Evolutionary conservation across 2,113 vertebrate species (phyloP), one percentile per base, ranked within the genome.

Genomic region (Sapajus apella): DNA sequence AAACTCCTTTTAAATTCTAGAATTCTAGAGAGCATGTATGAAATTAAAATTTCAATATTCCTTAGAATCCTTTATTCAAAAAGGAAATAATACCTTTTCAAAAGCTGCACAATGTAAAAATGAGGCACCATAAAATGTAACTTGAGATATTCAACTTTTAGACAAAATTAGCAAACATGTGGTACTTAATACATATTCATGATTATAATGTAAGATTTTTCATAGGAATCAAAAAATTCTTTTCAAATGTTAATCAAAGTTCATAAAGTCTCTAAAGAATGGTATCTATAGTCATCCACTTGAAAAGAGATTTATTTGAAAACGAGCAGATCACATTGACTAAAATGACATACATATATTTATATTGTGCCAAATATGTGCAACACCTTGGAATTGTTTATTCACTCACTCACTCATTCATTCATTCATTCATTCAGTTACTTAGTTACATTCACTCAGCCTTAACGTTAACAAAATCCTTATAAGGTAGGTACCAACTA

Each of bases 21-120:
- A 98, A 97, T 96, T 98, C 97, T 96, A 55, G 70, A 97, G 16
- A 56, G 16, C 87, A 96, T 35, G 47, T 76, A 64, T 1, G 92
- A 93, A 97, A 81, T 93, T 95, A 87, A 75, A 92, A 87, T 75
- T 95, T 61, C 95, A 81, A 6, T 96, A 95, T 70, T 98, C 91
- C 87, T 97, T 73, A 96, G 94, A 97, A 52, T 56, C 80, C 97
- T 37, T 72, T 72, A 80, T 96, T 97, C 58, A 95, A 97, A 82
- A 95, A 97, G 83, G 98, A 98, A 98, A 98, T 94, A 1, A 98
- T 92, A 98, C n/a, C 91, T 96, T 98, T 98, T 98, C 93, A 97
- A 95, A 85, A 37, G 17, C 90, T 95, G 45, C 13, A 95, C 55
- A 98, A 95, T 97, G 95, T 95, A 97, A 96, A 79, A 79, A 95